Evolutionary conservation across 2,888 invertebrate species (phyloP).

Genomic region (Catonia carolina): DNA sequence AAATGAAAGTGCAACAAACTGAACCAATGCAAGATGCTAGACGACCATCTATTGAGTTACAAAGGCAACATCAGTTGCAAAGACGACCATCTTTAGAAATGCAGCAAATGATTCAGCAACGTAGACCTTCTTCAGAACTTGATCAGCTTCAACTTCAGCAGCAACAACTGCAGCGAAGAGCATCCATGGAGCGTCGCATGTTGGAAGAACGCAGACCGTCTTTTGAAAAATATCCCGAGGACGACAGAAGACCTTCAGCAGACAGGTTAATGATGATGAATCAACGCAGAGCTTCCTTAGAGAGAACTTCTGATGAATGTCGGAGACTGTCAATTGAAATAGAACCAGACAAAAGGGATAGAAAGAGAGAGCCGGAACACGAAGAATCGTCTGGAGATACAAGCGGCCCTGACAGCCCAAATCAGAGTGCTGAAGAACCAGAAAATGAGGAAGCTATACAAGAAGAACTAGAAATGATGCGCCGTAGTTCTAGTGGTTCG

Average conservation of each 20-base stretch:
- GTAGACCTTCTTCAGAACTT: too few species aligned
- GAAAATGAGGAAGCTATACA: conserved; percentile 57
- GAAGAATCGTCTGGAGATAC: conserved; percentile 57
- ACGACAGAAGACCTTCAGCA: not conserved
- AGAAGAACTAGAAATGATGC: conserved; percentile 37
- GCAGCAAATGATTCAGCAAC: too few species aligned
- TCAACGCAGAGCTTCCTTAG: not conserved
- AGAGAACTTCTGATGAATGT: not conserved
- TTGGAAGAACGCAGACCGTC: not conserved
- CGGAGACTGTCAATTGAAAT: not conserved
- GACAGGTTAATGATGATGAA: not conserved
- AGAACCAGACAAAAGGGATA: conserved; percentile 27
- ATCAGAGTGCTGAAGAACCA: conserved; percentile 63
- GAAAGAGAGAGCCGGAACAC: conserved; percentile 38
- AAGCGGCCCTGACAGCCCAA: conserved; percentile 82
- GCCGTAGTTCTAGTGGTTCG: conserved; percentile 39
- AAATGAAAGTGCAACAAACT: conserved; percentile 55
- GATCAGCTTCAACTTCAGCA: too few species aligned
- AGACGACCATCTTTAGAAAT: too few species aligned
- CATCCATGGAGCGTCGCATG: too few species aligned
- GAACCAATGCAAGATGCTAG: not conserved
- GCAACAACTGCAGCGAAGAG: too few species aligned
- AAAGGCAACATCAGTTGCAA: not conserved
- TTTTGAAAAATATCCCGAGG: not conserved
- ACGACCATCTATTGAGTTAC: not conserved